Evolutionary conservation across 1,140 invertebrate species (phyloP).

Genomic region (Zophobas morio): DNA sequence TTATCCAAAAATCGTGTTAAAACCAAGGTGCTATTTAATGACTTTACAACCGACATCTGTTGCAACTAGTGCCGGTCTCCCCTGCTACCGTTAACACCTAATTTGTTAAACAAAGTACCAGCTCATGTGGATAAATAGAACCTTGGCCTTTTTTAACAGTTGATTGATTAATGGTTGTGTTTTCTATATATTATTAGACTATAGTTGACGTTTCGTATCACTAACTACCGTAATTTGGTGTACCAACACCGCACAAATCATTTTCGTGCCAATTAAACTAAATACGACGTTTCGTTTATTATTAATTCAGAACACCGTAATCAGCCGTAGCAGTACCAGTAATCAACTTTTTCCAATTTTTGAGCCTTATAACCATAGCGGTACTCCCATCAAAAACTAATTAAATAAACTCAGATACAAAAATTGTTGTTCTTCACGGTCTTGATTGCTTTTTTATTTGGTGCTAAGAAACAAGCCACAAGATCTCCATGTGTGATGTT

Average conservation of each 20-base stretch:
- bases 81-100: no score
- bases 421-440: slow-evolving; percentile 22
- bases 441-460: slow-evolving; percentile 3
- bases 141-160: neutral
- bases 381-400: slow-evolving; percentile 26
- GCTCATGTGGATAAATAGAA: neutral
- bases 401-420: slow-evolving; percentile 14
- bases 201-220: no score
- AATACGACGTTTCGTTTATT: slow-evolving; percentile 17
- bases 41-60: neutral
- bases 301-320: neutral
- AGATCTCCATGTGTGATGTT: no score
- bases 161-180: neutral
- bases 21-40: no score
- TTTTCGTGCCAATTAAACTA: slow-evolving; percentile 16
- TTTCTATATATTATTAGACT: neutral
- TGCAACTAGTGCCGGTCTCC: neutral
- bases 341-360: slow-evolving; percentile 41
- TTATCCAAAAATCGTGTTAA: no score
- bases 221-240: no score
- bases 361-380: slow-evolving; percentile 4
- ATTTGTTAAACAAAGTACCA: neutral
- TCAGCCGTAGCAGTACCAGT: slow-evolving; percentile 22
- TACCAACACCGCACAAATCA: neutral
- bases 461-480: neutral